phyloP scores from a whole-genome alignment of 1,140 invertebrate species.

The Macrocentrus cingulum region DNA sequence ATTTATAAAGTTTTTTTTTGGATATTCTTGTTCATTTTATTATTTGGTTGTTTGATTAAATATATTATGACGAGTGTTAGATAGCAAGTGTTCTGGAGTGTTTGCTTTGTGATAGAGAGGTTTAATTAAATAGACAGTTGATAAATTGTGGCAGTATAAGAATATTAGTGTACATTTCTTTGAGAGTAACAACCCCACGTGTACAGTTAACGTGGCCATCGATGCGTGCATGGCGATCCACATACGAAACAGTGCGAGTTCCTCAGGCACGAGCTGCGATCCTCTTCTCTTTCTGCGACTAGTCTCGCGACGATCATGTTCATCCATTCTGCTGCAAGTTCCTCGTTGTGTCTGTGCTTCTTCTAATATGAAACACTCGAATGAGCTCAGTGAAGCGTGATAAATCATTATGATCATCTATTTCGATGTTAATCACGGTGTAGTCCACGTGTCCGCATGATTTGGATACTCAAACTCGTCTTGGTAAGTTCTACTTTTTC shows the following conservation, averaged over 20 bases:
- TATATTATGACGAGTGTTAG: too few species aligned
- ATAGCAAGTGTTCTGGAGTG: too few species aligned
- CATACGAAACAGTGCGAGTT: constrained; percentile 60
- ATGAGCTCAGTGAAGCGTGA: too few species aligned
- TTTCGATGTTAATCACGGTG: constrained; percentile 5
- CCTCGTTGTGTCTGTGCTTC: not conserved
- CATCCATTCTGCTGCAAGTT: constrained; percentile 14
- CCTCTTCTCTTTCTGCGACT: constrained; percentile 24
- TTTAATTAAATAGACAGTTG: too few species aligned
- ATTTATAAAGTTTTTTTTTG: too few species aligned
- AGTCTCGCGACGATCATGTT: constrained; percentile 21
- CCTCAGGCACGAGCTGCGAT: constrained; percentile 39
- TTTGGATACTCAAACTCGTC: constrained; percentile 54
- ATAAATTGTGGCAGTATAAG: too few species aligned
- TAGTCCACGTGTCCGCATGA: constrained; percentile 42
- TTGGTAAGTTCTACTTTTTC: constrained; percentile 41
- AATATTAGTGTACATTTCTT: constrained; percentile 19
- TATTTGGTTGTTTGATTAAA: too few species aligned
- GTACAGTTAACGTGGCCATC: constrained; percentile 53
- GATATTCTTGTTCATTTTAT: too few species aligned
- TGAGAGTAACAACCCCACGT: constrained; percentile 36
- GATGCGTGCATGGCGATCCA: constrained; percentile 56
- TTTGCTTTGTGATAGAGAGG: too few species aligned
- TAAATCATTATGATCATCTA: constrained; percentile 15
- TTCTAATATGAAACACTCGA: too few species aligned